These are phyloP conservation scores for Drosophila anomalata DNA, from an alignment of 2,888 invertebrate genomes.

Conservation along the genomic window DNA sequence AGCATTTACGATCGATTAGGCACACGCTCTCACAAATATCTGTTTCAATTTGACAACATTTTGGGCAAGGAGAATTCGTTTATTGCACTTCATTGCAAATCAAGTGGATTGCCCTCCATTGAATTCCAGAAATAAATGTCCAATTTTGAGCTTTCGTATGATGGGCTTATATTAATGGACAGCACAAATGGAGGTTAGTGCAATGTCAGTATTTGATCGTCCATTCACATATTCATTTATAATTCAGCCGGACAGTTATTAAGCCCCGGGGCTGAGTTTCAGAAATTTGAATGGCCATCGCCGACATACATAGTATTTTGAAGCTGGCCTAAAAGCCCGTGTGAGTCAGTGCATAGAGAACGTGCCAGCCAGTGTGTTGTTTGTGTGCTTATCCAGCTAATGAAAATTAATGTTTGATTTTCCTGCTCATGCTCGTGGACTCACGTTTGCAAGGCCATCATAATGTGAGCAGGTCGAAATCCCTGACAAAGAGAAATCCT, in stretches of 20 bases:
- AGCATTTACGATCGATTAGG: background rate
- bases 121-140: conserved; percentile 14
- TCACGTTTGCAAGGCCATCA: conserved; percentile 27
- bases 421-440: conserved; percentile 17
- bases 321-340: conserved; percentile 7
- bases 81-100: conserved; percentile 14
- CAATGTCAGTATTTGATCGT: conserved; percentile 25
- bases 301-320: conserved; percentile 25
- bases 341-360: conserved; percentile 7
- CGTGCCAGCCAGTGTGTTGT: conserved; percentile 1
- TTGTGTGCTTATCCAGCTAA: conserved; percentile 37
- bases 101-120: conserved; percentile 21
- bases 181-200: background rate
- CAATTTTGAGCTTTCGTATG: conserved; percentile 4
- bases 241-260: conserved; percentile 38
- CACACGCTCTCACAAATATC: conserved; percentile 19
- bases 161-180: conserved; percentile 12
- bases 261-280: conserved; percentile 33
- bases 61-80: conserved; percentile 17
- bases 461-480: conserved; percentile 20
- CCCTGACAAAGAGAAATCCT: conserved; percentile 20
- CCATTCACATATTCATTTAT: conserved; percentile 33
- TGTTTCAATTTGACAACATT: conserved; percentile 45
- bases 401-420: conserved; percentile 58
- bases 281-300: conserved; percentile 29